Evolutionary conservation across 2,888 invertebrate genomes (phyloP).

Genomic region (Luperina testacea): DNA sequence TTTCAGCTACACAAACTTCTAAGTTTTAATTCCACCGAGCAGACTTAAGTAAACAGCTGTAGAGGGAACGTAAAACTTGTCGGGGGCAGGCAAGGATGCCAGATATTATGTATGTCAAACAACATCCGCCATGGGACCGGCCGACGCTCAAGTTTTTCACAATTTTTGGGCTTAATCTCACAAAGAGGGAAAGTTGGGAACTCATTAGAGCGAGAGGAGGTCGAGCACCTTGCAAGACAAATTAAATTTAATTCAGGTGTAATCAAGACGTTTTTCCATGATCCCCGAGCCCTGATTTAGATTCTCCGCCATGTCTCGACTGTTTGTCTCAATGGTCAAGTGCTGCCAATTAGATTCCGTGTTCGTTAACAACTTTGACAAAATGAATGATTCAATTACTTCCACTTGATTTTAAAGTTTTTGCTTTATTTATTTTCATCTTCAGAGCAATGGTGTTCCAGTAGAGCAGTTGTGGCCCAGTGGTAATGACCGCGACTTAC

Average conservation of each 20-base stretch:
- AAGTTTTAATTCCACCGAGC: constrained; percentile 79
- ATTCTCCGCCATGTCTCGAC: constrained; percentile 61
- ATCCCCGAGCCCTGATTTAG: constrained; percentile 62
- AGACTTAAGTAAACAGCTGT: constrained; percentile 78
- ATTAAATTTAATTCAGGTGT: constrained; percentile 78
- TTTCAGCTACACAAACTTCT: constrained; percentile 75
- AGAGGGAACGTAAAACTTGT: constrained; percentile 70
- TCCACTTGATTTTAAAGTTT: constrained; percentile 53
- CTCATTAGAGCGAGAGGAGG: constrained; percentile 83
- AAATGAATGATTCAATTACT: constrained; percentile 61
- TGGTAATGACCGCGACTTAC: too few relatives aligned
- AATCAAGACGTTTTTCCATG: constrained; percentile 66
- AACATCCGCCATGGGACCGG: constrained; percentile 70
- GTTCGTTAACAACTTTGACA: constrained; percentile 65
- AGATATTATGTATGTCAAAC: constrained; percentile 75
- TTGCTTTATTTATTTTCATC: constrained; percentile 11
- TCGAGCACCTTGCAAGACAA: constrained; percentile 80
- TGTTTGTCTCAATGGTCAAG: constrained; percentile 68
- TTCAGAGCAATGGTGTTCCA: too few relatives aligned
- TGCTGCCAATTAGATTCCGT: constrained; percentile 65
- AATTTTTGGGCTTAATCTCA: constrained; percentile 83
- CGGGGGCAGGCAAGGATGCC: constrained; percentile 61
- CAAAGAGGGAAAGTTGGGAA: constrained; percentile 83
- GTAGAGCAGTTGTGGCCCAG: too few relatives aligned
- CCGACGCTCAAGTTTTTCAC: constrained; percentile 77